A percentile compares a stretch with the other conserved stretches of the same genome.
Conservation (phyloP, 2,888 invertebrate species). For the Caenorhabditis drosophilae region DNA sequence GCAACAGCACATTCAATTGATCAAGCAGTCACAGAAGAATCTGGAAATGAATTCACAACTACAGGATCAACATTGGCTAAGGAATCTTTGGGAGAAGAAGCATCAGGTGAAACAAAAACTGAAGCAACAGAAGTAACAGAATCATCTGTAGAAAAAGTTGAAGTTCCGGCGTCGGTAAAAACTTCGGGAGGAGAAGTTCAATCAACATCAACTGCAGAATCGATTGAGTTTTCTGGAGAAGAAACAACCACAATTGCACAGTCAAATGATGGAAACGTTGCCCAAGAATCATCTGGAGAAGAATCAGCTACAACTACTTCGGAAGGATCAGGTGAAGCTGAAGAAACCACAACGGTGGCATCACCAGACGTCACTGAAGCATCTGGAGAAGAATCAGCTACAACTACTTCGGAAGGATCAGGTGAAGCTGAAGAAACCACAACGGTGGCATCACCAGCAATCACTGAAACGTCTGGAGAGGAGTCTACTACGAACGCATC, state of each 20-base stretch:
- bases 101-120: conserved; percentile 6
- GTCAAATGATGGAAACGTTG: not conserved
- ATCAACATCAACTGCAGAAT: not conserved
- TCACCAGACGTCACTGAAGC: conserved; percentile 19
- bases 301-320: conserved; percentile 13
- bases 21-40: conserved; percentile 6
- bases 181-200: no score
- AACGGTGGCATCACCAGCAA: conserved; percentile 3
- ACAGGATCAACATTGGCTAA: not conserved
- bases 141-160: not conserved
- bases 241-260: conserved; percentile 8
- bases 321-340: conserved; percentile 30
- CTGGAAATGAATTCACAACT: conserved; percentile 1
- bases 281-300: conserved; percentile 29
- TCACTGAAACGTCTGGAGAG: conserved; percentile 15
- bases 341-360: conserved; percentile 20
- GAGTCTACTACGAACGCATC: conserved; percentile 14
- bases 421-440: conserved; percentile 13
- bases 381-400: conserved; percentile 31
- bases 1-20: not conserved
- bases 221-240: conserved; percentile 8
- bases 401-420: conserved; percentile 15
- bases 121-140: not conserved
- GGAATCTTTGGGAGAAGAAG: no score
- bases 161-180: not conserved